These are phyloP conservation scores for Catocala fraxini DNA, from an alignment of 2,888 invertebrate species.

Conservation along the genomic window DNA sequence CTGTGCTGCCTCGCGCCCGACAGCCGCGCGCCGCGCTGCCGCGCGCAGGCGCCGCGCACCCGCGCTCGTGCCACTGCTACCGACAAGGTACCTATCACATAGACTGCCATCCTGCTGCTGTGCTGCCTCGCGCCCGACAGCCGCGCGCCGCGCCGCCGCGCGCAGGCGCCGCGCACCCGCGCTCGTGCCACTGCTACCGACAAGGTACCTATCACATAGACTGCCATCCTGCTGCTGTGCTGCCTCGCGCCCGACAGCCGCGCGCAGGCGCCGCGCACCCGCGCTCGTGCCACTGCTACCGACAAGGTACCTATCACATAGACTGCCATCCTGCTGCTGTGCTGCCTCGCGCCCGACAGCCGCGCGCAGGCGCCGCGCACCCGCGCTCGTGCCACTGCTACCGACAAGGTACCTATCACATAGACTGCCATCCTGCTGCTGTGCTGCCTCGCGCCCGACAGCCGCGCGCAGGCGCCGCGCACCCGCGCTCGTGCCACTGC, in stretches of 20 bases:
- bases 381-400: too few relatives aligned
- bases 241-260: constrained; percentile 89
- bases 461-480: constrained; percentile 19
- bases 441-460: constrained; percentile 91
- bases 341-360: constrained; percentile 90
- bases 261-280: too few relatives aligned
- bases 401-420: constrained; percentile 63
- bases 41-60: neutral
- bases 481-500: too few relatives aligned
- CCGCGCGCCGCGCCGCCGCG: constrained; percentile 63
- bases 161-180: too few relatives aligned
- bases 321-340: constrained; percentile 88
- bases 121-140: constrained; percentile 91
- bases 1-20: constrained; percentile 92
- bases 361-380: constrained; percentile 4
- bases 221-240: constrained; percentile 89
- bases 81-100: constrained; percentile 63
- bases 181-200: constrained; percentile 24
- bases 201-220: constrained; percentile 59
- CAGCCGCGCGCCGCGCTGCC: constrained; percentile 66
- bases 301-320: constrained; percentile 61
- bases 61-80: too few relatives aligned
- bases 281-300: constrained; percentile 5
- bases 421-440: constrained; percentile 83
- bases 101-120: constrained; percentile 83